Evolutionary conservation across 2,113 vertebrate species (phyloP), one percentile per base, ranked within the genome.

Genomic region (Saccopteryx bilineata): DNA sequence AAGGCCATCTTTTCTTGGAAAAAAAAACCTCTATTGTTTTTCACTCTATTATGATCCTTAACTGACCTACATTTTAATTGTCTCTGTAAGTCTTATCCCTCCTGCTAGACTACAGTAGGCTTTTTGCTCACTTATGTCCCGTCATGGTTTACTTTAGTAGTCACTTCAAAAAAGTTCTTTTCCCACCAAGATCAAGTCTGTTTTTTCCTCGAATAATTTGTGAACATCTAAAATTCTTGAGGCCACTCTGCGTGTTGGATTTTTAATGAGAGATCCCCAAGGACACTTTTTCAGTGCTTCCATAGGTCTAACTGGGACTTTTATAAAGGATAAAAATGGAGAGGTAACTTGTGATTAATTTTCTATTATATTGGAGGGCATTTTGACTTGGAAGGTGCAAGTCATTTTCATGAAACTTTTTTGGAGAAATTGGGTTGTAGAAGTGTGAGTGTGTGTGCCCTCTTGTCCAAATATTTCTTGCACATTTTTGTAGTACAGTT

Each of bases 201-300:
- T 31, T 69, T 89, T 93, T 92, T 39, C 39, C 60, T 66, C 60
- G 74, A 90, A 10, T 92, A 48, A 79, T 19, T 87, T 95, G 28
- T 89, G n/a, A 92, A 75, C 21, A 86, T 72, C 18, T 54, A 46
- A 81, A 56, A 21, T 80, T 92, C 15, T 84, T 24, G 19, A 89
- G 50, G 56, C 31, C 23, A 65, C 13, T 68, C 21, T 56, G 12
- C 10, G 6, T 50, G 26, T 82, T 86, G 63, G 9, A 48, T 52
- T 78, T 87, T 81, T 76, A 63, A 28, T 52, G 9, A 63, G 33
- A 8, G 39, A 46, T 31, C 15, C 21, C 4, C 21, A n/a, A 54
- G 75, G 33, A 60, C 17, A 21, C 6, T 33, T 50, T 82, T 68
- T 85, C 6, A 9, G 11, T 76, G 50, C 17, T 76, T 80, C 46